phyloP scores from a whole-genome alignment of 2,888 invertebrate genomes.

The Pyrgus malvae region DNA sequence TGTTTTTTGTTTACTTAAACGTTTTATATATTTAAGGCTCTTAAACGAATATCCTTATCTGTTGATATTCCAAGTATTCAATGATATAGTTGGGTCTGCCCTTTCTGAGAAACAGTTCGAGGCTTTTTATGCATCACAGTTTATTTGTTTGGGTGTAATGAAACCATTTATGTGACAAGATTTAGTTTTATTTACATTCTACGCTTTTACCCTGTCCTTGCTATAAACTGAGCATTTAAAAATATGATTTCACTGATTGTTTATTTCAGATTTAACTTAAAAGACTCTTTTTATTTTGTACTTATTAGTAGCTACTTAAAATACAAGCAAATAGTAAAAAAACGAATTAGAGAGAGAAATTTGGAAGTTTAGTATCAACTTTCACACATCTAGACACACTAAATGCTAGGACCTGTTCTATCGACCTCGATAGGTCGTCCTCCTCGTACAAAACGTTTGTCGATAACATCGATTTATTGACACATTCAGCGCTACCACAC shows the following conservation, averaged over 20 bases:
- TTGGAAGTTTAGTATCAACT: background rate
- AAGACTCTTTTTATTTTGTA: no score
- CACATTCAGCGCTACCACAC: background rate
- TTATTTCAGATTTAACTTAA: no score
- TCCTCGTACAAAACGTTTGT: conserved; percentile 10
- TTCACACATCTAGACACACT: conserved; percentile 11
- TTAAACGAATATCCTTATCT: background rate
- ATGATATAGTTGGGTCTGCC: background rate
- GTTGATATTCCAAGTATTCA: background rate
- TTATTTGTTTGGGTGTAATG: background rate
- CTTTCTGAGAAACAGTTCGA: background rate
- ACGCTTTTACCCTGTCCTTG: background rate
- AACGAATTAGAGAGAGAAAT: background rate
- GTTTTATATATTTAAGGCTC: no score
- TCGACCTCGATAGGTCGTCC: conserved; percentile 14
- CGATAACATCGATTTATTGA: conserved; percentile 12
- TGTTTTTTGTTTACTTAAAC: no score
- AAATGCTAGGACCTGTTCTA: conserved; percentile 11
- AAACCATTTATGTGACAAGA: background rate
- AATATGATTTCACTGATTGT: no score
- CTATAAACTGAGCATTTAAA: no score
- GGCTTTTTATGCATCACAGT: background rate
- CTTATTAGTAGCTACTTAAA: no score
- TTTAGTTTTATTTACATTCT: background rate
- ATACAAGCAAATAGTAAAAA: background rate